Evolutionary conservation across 2,797 vertebrate species (phyloP), one percentile per base, ranked within the genome.

Genomic region (Acrossocheilus fasciatus): DNA sequence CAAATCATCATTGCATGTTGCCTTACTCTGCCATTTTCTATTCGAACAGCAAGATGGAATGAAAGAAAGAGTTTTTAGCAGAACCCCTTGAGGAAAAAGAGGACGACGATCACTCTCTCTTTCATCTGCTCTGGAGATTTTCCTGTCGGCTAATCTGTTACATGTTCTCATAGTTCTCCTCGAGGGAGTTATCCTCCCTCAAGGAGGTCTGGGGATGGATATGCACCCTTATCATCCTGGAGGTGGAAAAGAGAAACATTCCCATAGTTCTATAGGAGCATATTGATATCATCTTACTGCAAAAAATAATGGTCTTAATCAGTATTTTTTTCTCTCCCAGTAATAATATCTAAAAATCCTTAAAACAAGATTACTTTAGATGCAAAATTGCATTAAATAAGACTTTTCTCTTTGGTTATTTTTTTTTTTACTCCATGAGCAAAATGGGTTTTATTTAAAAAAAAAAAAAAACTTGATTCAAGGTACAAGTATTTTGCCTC

Each of bases 121-220:
- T 81, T 81, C 68, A 86, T 72, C 69, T 62, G 23, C 69, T 81
- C 57, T 66, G 30, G 59, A 86, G 84, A 66, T 81, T 81, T 81
- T 86, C 66, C 77, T 81, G 77, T 86, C 69, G 69, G 77, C 77
- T 81, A 81, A 86, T 86, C 84, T 80, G 77, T 80, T 80, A 80
- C 84, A 80, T 59, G 64, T 80, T 81, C 84, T 74, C 69, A 62
- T 64, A 73, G 84, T 66, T 80, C 23, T 66, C 54, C 77, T 80
- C 23, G 2, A 52, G 84, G 69, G 78, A 74, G 69, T 64, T 73
- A 5, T 81, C 54, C 69, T 86, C 52, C 83, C 84, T 64, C 12
- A 79, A 57, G 84, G 84, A 74, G 77, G 77, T 81, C 77, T 81
- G 68, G 69, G 77, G 69, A 80, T 86, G 54, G 77, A 86, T 81